Percentiles rank a stretch among this genome's conserved stretches.
Evolutionary conservation across 2,113 vertebrate species (phyloP).

Genomic region (Oryzias melastigma): DNA sequence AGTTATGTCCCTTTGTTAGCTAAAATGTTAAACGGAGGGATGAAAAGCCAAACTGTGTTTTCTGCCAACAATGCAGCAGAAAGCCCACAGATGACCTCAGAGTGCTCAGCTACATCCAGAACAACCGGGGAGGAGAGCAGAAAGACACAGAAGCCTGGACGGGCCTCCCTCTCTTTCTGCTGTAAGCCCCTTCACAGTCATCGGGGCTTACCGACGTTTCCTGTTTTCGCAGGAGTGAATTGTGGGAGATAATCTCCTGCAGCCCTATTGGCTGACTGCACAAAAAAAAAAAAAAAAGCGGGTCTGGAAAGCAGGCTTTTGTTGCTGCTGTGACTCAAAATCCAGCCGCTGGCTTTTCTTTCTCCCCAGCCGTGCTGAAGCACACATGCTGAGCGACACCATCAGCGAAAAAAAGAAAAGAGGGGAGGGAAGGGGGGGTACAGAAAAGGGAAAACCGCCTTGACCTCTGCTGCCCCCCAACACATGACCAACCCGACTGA

Average conservation of each 20-base stretch:
- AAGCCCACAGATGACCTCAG: conserved; percentile 73
- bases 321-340: conserved; percentile 74
- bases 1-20: conserved; percentile 16
- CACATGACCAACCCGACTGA: conserved; percentile 45
- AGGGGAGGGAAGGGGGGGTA: conserved; percentile 67
- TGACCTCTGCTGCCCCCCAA: conserved; percentile 40
- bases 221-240: conserved; percentile 77
- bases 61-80: conserved; percentile 44
- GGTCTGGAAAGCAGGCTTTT: conserved; percentile 77
- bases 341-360: conserved; percentile 73
- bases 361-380: conserved; percentile 58
- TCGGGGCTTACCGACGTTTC: conserved; percentile 76
- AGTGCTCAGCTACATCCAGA: conserved; percentile 64
- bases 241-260: conserved; percentile 78
- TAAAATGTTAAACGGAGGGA: conserved; percentile 18
- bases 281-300: conserved; percentile 61
- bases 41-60: conserved; percentile 22
- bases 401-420: conserved; percentile 75
- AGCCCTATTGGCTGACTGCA: conserved; percentile 74
- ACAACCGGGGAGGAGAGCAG: conserved; percentile 64
- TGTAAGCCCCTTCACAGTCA: conserved; percentile 74
- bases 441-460: conserved; percentile 58
- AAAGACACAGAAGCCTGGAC: conserved; percentile 64
- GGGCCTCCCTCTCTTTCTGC: conserved; percentile 51
- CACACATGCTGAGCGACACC: conserved; percentile 62